A percentile compares a stretch with the other conserved stretches of the same genome.
These are phyloP conservation scores for Anagyrus pseudococci DNA, from an alignment of 2,888 invertebrate genomes.

Conservation along the genomic window DNA sequence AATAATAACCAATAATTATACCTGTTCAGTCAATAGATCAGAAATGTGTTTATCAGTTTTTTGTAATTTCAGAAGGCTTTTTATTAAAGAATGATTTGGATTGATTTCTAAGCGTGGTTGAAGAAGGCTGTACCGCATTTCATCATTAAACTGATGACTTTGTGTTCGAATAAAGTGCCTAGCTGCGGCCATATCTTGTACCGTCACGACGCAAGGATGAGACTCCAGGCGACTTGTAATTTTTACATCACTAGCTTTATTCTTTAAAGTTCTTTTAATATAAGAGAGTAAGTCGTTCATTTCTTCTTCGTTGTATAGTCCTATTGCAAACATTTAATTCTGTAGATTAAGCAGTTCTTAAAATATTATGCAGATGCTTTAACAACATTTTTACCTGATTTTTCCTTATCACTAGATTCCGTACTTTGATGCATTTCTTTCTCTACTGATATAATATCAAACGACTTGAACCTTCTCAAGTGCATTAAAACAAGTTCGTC, in stretches of 20 bases:
- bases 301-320: slow-evolving; percentile 70
- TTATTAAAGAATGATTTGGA: slow-evolving; percentile 89
- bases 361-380: slow-evolving; percentile 7
- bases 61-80: slow-evolving; percentile 81
- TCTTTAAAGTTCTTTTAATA: slow-evolving; percentile 77
- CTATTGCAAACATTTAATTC: slow-evolving; percentile 8
- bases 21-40: slow-evolving; percentile 82
- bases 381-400: slow-evolving; percentile 13
- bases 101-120: slow-evolving; percentile 95
- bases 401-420: slow-evolving; percentile 62
- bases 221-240: slow-evolving; percentile 83
- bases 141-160: slow-evolving; percentile 80
- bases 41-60: slow-evolving; percentile 81
- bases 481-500: slow-evolving; percentile 95
- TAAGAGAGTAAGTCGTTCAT: slow-evolving; percentile 81
- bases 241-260: slow-evolving; percentile 83
- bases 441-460: slow-evolving; percentile 85
- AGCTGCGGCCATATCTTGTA: slow-evolving; percentile 96
- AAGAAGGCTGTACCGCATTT: slow-evolving; percentile 82
- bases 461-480: slow-evolving; percentile 79
- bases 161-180: slow-evolving; percentile 93
- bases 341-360: background rate
- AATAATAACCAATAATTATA: slow-evolving; percentile 16
- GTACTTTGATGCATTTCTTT: slow-evolving; percentile 87
- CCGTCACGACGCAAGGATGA: slow-evolving; percentile 94